Base-by-base conservation (phyloP, 2,888 invertebrate genomes). In the Thyatira batis region DNA sequence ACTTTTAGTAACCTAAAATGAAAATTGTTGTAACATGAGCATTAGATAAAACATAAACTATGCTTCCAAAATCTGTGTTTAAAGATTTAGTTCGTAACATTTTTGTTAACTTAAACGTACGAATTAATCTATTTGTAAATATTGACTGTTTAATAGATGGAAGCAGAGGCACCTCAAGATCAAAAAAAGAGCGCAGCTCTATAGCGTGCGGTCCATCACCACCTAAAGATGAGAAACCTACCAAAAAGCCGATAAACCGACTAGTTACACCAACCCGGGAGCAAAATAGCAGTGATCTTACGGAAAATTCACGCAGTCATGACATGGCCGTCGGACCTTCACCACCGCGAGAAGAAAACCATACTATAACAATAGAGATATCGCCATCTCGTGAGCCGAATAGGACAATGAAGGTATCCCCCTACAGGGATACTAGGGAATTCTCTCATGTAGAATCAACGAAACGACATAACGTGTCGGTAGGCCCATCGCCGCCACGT, bases 181-280 rank as follows among this genome's bases (percentile, higher is more conserved):
- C 57, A 11, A 76, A 71, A 57, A 84, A 77, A 64, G 85, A 85
- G 58, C 82, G 83, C 3, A 64, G 69, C 1, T 94, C 94, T 0
- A 94, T 94, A 2, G 94, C 92, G n/a, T 94, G 94, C 63, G 95
- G 94, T 1, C 92, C 94, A 21, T 94, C 95, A 0, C 94, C 94
- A 5, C 93, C 94, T 1, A 83, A 89, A 58, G 93, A 94, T 59
- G 76, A 72, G 9, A 72, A 61, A 43, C 25, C 55, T 13, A 20
- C 55, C n/a, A 73, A 62, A 27, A 79, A 75, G 56, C 57, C 71
- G 27, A 55, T 67, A 49, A 84, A 76, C 56, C 75, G 81, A 13
- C 73, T 85, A 9, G 73, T 77, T 30, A 87, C 94, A 0, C 94
- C 94, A 1, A 92, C 93, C 0, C 82, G 88, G 61, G 87, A 87